Conservation (phyloP, 2,888 invertebrate genomes). For the Rhingia rostrata region DNA sequence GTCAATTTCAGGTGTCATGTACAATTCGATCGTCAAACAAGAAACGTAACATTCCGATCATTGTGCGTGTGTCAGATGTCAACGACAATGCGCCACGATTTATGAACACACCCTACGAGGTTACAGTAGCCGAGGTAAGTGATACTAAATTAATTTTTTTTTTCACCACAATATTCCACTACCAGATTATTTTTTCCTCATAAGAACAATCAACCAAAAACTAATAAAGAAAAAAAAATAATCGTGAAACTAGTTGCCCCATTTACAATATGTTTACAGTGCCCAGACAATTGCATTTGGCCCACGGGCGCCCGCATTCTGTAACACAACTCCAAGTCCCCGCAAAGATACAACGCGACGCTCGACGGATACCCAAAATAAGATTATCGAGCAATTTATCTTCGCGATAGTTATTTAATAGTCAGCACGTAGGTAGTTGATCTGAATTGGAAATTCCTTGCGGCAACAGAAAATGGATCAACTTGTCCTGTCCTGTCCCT, state of each 20-base stretch:
- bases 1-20: conserved; percentile 89
- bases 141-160: conserved; percentile 55
- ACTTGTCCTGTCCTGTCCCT: conserved; percentile 60
- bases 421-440: conserved; percentile 74
- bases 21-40: conserved; percentile 91
- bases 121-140: conserved; percentile 93
- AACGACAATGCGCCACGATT: conserved; percentile 95
- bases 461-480: conserved; percentile 69
- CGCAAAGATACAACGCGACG: neutral
- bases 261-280: conserved; percentile 52
- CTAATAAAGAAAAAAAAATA: conserved; percentile 8
- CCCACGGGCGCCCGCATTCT: conserved; percentile 73
- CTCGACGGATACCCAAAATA: conserved; percentile 52
- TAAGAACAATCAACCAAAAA: conserved; percentile 41
- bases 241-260: conserved; percentile 51
- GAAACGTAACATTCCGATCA: conserved; percentile 93
- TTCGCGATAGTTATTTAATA: conserved; percentile 72
- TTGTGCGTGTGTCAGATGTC: conserved; percentile 94
- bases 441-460: conserved; percentile 71
- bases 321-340: conserved; percentile 19
- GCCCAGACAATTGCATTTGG: conserved; percentile 57
- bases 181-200: conserved; percentile 7
- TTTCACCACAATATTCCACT: conserved; percentile 14
- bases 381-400: conserved; percentile 73
- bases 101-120: conserved; percentile 92